A percentile compares a stretch with the other conserved stretches of the same genome.
Evolutionary conservation across 2,797 vertebrate species (phyloP).

Genomic region (Graptemys geographica): DNA sequence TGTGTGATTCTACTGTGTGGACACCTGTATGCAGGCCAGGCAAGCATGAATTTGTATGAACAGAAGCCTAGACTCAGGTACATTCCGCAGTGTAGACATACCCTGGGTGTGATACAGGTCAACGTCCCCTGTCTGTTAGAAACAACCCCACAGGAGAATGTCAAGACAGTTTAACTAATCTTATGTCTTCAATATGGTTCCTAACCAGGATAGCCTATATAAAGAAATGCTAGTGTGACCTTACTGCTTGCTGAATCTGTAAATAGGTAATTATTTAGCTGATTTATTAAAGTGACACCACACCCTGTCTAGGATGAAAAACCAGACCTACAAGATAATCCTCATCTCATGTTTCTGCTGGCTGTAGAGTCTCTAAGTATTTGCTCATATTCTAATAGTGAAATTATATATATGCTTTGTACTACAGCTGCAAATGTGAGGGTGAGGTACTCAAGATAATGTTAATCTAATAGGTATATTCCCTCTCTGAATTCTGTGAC

Average conservation of each 20-base stretch:
- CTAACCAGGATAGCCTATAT: conserved; percentile 17
- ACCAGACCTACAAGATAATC: conserved; percentile 83
- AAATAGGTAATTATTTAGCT: conserved; percentile 85
- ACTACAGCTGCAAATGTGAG: neutral
- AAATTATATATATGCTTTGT: conserved; percentile 20
- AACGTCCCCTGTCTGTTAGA: neutral
- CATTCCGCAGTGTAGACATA: neutral
- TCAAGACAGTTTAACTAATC: neutral
- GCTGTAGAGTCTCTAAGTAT: conserved; percentile 67
- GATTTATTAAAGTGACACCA: conserved; percentile 83
- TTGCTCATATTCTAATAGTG: conserved; percentile 56
- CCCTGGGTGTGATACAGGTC: neutral
- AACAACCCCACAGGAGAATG: neutral
- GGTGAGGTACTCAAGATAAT: neutral
- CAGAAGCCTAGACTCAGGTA: neutral
- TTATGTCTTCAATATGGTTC: conserved; percentile 17
- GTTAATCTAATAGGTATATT: neutral
- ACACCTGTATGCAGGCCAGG: neutral
- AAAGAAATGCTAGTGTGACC: conserved; percentile 62
- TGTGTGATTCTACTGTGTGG: neutral
- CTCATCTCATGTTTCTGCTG: conserved; percentile 81
- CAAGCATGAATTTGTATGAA: neutral
- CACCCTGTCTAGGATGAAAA: conserved; percentile 82
- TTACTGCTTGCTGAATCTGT: conserved; percentile 80
- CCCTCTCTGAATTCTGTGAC: neutral